These are phyloP conservation scores for Epinephelus cyanopodus DNA, from an alignment of 2,113 vertebrate species.

Conservation along the genomic window DNA sequence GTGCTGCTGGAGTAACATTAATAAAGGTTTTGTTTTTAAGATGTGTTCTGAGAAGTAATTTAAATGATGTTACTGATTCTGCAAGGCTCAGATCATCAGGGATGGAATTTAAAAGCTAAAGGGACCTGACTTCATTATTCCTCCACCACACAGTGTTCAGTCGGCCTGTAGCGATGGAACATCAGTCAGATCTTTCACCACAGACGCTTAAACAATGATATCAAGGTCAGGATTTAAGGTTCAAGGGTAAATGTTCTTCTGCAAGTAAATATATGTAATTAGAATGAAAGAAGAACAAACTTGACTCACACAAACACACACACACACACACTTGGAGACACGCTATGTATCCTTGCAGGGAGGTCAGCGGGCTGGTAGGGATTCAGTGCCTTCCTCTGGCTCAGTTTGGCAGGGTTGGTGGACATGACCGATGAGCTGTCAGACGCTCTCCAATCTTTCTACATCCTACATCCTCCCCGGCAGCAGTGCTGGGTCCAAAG, in stretches of 20 bases:
- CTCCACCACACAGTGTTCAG: constrained; percentile 7
- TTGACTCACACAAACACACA: constrained; percentile 8
- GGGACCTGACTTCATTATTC: constrained; percentile 15
- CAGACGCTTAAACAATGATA: constrained; percentile 17
- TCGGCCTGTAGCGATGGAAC: constrained; percentile 21
- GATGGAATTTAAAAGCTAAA: constrained; percentile 34
- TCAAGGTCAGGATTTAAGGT: constrained; percentile 15
- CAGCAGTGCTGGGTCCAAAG: constrained; percentile 15
- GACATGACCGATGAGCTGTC: constrained; percentile 70
- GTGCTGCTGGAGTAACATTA: not conserved
- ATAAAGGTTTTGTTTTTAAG: not conserved
- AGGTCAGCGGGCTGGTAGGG: constrained; percentile 15
- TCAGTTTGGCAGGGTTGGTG: constrained; percentile 35
- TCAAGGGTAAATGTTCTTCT: not conserved
- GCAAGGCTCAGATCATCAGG: not conserved
- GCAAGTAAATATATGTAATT: constrained; percentile 14
- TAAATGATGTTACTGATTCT: not conserved
- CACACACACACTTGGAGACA: not conserved
- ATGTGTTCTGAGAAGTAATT: not conserved
- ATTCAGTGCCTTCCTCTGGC: constrained; percentile 32
- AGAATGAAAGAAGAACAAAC: constrained; percentile 14
- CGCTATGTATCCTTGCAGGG: not conserved
- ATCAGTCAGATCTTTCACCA: not conserved
- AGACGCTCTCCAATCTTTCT: constrained; percentile 30
- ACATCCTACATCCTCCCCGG: constrained; percentile 38